Evolutionary conservation across 1,140 invertebrate species (phyloP).

Genomic region (Drosophila mauritiana): DNA sequence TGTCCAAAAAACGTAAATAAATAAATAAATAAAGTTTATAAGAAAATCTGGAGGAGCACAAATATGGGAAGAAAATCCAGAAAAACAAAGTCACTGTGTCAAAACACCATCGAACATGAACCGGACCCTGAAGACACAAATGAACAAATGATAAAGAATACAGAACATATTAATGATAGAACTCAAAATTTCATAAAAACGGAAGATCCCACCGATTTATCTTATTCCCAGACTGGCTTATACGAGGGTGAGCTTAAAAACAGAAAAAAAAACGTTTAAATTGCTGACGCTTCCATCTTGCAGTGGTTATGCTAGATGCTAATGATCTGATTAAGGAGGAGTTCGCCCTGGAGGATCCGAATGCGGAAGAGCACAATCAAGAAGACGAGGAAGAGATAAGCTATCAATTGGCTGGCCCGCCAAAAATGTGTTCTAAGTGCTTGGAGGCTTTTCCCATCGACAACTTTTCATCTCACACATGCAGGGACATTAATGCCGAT

Average conservation of each 20-base stretch:
- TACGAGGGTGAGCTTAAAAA: not conserved
- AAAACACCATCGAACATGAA: not conserved
- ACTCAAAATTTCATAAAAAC: not conserved
- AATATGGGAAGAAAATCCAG: not conserved
- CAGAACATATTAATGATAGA: too few species aligned
- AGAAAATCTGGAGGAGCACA: not conserved
- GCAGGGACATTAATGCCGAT: not conserved
- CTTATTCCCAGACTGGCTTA: not conserved
- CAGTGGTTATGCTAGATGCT: not conserved
- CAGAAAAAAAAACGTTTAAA: not conserved
- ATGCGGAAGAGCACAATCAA: not conserved
- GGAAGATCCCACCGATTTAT: not conserved
- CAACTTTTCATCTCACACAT: not conserved
- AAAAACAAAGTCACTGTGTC: not conserved
- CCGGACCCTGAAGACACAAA: not conserved
- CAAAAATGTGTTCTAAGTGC: slow-evolving; percentile 2
- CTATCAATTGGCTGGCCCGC: not conserved
- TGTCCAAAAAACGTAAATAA: not conserved
- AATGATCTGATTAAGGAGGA: not conserved
- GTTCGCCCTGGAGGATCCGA: not conserved
- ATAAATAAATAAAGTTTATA: not conserved
- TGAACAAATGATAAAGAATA: not conserved
- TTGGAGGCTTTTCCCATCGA: not conserved
- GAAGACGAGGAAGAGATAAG: not conserved
- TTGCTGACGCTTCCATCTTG: not conserved